Percentiles rank a stretch among this genome's conserved stretches.
Conservation (phyloP, 2,113 vertebrate species). For the Nesospiza acunhae region DNA sequence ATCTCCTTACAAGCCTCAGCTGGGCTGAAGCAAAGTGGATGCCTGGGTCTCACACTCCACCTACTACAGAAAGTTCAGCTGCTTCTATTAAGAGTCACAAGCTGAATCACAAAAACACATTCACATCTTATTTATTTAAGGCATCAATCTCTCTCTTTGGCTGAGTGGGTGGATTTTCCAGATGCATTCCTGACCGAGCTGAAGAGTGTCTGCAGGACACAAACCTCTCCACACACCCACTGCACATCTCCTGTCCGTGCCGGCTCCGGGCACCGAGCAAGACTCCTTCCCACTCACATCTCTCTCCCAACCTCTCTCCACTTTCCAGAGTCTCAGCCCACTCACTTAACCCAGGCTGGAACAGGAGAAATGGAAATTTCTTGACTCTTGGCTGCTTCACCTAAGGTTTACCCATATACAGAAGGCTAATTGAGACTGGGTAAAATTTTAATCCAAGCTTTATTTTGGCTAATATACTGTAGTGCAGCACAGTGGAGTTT, state of each 20-base stretch:
- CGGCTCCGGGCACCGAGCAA: fast-evolving
- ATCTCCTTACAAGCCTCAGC: background rate
- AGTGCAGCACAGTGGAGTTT: background rate
- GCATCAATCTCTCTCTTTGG: background rate
- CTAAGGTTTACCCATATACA: background rate
- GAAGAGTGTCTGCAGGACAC: background rate
- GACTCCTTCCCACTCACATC: fast-evolving
- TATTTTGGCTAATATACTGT: background rate
- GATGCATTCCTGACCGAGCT: background rate
- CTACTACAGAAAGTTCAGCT: background rate
- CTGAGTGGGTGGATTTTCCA: background rate
- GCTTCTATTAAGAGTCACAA: background rate
- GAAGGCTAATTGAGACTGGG: background rate
- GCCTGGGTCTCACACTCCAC: background rate
- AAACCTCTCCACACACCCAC: background rate
- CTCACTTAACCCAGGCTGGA: background rate
- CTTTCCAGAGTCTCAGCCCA: background rate
- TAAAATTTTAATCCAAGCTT: background rate
- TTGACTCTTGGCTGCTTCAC: background rate
- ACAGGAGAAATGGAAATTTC: background rate
- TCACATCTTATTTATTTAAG: background rate
- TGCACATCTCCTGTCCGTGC: background rate
- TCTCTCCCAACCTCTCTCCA: background rate
- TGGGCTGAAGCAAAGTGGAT: background rate
- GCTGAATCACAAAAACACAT: background rate